Evolutionary conservation across 2,888 invertebrate species (phyloP).

Genomic region (Hemithea aestivaria): DNA sequence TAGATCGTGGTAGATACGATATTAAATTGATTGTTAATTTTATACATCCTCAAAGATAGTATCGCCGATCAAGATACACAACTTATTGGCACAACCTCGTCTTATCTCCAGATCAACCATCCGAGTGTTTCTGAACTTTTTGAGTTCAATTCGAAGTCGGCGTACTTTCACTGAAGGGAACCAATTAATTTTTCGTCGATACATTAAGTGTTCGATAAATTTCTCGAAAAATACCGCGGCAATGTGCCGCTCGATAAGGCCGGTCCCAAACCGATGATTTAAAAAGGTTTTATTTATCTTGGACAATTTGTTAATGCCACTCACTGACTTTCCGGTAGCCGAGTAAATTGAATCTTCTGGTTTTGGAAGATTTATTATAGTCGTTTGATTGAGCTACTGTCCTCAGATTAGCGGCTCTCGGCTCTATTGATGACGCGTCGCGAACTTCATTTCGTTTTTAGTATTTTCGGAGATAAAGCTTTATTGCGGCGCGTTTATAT

Average conservation of each 20-base stretch:
- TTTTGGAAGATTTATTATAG: constrained; percentile 65
- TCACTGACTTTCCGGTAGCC: constrained; percentile 69
- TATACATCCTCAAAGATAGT: constrained; percentile 15
- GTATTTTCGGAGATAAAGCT: constrained; percentile 25
- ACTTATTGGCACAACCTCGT: constrained; percentile 24
- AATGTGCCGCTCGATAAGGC: constrained; percentile 39
- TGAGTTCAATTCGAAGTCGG: constrained; percentile 60
- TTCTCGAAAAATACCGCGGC: constrained; percentile 52
- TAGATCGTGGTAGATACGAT: background rate
- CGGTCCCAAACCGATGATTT: constrained; percentile 46
- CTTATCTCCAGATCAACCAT: constrained; percentile 46
- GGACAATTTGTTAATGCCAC: constrained; percentile 76
- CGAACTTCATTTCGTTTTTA: constrained; percentile 41
- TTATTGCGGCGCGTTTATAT: constrained; percentile 12
- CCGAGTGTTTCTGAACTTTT: constrained; percentile 47
- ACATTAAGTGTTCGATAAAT: constrained; percentile 70
- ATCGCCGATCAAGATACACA: constrained; percentile 15
- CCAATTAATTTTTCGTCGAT: constrained; percentile 67
- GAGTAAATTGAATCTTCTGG: constrained; percentile 76
- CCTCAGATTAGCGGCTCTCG: constrained; percentile 63
- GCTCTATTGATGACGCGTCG: constrained; percentile 40
- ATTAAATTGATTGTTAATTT: constrained; percentile 12
- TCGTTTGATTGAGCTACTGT: constrained; percentile 68
- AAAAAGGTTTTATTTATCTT: constrained; percentile 75
- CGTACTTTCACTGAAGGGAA: constrained; percentile 57